These are phyloP conservation scores for Platysternon megacephalum DNA, from an alignment of 2,113 vertebrate species.

Conservation along the genomic window DNA sequence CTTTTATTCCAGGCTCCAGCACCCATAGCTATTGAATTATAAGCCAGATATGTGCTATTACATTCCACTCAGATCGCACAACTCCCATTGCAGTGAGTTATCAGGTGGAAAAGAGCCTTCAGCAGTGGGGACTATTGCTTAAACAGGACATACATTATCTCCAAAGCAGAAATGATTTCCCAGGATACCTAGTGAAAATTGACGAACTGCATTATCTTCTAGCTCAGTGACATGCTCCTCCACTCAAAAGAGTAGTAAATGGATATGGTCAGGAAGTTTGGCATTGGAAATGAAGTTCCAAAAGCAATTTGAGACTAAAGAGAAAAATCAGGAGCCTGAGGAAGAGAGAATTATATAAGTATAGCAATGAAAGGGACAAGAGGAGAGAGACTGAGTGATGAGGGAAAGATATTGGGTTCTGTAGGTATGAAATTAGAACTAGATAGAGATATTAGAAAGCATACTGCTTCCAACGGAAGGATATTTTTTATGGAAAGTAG, in stretches of 20 bases:
- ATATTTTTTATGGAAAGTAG: background rate
- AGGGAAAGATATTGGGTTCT: background rate
- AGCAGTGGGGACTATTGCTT: background rate
- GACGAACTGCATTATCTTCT: background rate
- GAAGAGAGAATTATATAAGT: slow-evolving; percentile 1
- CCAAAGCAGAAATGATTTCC: background rate
- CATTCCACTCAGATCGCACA: background rate
- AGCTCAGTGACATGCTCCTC: fast-evolving
- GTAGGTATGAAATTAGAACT: background rate
- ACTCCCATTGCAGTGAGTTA: background rate
- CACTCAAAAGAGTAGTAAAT: background rate
- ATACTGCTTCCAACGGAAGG: background rate
- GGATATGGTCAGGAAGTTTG: background rate
- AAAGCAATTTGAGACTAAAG: slow-evolving; percentile 12
- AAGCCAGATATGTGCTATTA: background rate
- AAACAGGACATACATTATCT: background rate
- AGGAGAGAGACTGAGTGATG: slow-evolving; percentile 21
- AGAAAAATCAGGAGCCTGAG: slow-evolving; percentile 15
- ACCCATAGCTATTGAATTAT: background rate
- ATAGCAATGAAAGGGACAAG: background rate
- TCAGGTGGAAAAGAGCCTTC: background rate
- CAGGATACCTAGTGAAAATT: background rate
- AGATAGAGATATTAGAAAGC: background rate
- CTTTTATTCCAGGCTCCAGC: slow-evolving; percentile 1
- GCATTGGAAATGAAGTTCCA: slow-evolving; percentile 8